phyloP scores from a whole-genome alignment of 2,888 invertebrate species.

The Rhagonycha fulva region DNA sequence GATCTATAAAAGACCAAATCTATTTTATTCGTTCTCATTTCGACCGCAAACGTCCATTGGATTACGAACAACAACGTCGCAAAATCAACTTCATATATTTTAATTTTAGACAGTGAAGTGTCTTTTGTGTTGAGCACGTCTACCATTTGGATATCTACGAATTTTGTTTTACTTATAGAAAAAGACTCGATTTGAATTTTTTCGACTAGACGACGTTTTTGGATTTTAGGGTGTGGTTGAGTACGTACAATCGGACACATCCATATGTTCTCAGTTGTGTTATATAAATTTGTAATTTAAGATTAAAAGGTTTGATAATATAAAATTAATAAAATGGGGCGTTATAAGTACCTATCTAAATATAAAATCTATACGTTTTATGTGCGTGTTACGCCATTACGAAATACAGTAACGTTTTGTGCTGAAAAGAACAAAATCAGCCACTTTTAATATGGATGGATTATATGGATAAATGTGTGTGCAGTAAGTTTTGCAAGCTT shows the following conservation, averaged over 20 bases:
- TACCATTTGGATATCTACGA: slow-evolving; percentile 6
- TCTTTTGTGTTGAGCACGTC: slow-evolving; percentile 24
- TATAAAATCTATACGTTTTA: slow-evolving; percentile 21
- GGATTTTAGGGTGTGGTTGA: slow-evolving; percentile 29
- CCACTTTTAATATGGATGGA: slow-evolving; percentile 13
- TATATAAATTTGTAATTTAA: slow-evolving; percentile 20
- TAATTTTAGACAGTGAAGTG: slow-evolving; percentile 24
- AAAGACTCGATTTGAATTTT: slow-evolving; percentile 6
- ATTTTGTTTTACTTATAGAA: slow-evolving; percentile 22
- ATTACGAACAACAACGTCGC: slow-evolving; percentile 16
- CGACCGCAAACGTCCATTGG: slow-evolving; percentile 23
- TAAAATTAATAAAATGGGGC: slow-evolving; percentile 22
- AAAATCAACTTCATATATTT: neutral
- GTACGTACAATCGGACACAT: neutral
- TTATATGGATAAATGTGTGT: slow-evolving; percentile 11
- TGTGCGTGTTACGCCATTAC: slow-evolving; percentile 20
- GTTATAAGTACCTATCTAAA: slow-evolving; percentile 3
- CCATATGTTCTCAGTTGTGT: slow-evolving; percentile 11
- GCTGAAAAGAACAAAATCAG: slow-evolving; percentile 18
- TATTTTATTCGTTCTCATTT: slow-evolving; percentile 18
- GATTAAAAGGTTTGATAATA: slow-evolving; percentile 21
- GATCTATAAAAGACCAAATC: slow-evolving; percentile 23
- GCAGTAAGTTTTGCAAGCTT: slow-evolving; percentile 24
- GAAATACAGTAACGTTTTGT: slow-evolving; percentile 12
- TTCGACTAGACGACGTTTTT: slow-evolving; percentile 11